Evolutionary conservation across 2,797 vertebrate species (phyloP), one percentile per base, ranked within the genome.

Genomic region (Etheostoma nigrum): DNA sequence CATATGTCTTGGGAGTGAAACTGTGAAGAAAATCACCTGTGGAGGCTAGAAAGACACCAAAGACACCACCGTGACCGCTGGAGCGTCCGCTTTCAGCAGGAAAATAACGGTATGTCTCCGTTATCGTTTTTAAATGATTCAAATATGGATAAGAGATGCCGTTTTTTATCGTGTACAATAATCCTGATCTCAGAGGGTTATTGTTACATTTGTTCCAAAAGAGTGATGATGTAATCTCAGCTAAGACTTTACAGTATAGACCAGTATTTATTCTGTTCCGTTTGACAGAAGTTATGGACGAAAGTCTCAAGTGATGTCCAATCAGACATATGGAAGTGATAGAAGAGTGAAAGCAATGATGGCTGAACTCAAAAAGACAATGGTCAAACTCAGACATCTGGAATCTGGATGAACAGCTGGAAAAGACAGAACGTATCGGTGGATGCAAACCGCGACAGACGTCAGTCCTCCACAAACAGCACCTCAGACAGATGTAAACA

Each of bases 231-330:
- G 25, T 75, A 48, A 67, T 70, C 27, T 27, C 19, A 64, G 59
- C 59, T 52, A 42, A 60, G n/a, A 30, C 47, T 74, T 63, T 4
- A 77, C 12, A 57, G 13, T 15, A 33, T 14, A 33, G 60, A 42
- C 13, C 33, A 7, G n/a, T 36, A 16, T 54, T 47, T 44, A 30
- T 30, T 76, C 51, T 72, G 60, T 69, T 68, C 25, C 40, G 27
- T 68, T 72, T 59, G 52, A 70, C 49, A 58, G 68, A 76, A 18
- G 58, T 62, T 30, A 68, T 18, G 6, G 72, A 67, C 58, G 21
- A 64, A 74, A 16, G 9, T 33, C 45, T 42, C n/a, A 6, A 72
- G 49, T 9, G 53, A 60, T 18, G 51, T 69, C 30, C 7, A 10
- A 18, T 57, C 59, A 33, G 33, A 58, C 15, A 53, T 48, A 27